Evolutionary conservation across 2,113 vertebrate genomes (phyloP).

Genomic region (Bos javanicus): DNA sequence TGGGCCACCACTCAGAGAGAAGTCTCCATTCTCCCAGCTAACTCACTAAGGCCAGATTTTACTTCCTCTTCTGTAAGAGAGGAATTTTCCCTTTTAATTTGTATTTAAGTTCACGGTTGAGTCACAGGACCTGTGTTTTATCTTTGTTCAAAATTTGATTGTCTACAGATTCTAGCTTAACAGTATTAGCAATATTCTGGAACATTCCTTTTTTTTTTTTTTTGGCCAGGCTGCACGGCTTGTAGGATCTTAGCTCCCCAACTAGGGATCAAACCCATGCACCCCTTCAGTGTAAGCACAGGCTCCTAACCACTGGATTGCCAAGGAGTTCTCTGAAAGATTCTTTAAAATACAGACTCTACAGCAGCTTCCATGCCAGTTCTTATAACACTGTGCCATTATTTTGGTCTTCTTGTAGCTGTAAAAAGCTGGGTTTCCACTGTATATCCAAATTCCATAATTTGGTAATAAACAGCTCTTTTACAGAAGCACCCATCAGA

Average conservation of each 20-base stretch:
- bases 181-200: not conserved
- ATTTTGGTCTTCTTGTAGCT: not conserved
- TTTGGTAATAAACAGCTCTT: not conserved
- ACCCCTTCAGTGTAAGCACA: not conserved
- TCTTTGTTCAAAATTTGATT: slow-evolving; percentile 1
- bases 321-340: not conserved
- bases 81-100: not conserved
- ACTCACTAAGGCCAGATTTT: not conserved
- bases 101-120: not conserved
- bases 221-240: not conserved
- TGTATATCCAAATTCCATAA: not conserved
- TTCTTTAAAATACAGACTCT: not conserved
- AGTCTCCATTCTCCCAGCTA: not conserved
- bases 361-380: not conserved
- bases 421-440: not conserved
- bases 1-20: not conserved
- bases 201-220: not conserved
- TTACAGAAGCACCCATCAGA: not conserved
- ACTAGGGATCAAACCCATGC: not conserved
- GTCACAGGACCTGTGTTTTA: not conserved
- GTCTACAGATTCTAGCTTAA: slow-evolving; percentile 1
- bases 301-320: not conserved
- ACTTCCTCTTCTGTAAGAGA: not conserved
- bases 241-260: not conserved
- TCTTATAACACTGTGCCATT: not conserved